Conservation (phyloP, 2,113 vertebrate species). For the Daboia siamensis region DNA sequence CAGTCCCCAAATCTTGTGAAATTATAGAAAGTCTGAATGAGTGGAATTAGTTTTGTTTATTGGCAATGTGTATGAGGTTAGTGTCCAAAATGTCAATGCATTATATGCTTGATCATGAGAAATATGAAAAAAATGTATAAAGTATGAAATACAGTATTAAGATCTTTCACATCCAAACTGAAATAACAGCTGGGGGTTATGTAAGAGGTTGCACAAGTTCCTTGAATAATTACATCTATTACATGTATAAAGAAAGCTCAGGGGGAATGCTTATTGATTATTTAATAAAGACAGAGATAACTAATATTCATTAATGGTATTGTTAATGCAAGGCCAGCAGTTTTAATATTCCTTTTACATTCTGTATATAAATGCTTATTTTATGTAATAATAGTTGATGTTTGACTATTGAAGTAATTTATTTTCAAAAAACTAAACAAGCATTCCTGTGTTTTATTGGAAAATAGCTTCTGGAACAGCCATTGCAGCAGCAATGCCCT, state of each 20-base stretch:
- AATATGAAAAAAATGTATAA: not conserved
- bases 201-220: constrained; percentile 52
- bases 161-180: constrained; percentile 53
- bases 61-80: constrained; percentile 2
- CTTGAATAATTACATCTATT: constrained; percentile 64
- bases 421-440: not conserved
- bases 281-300: constrained; percentile 54
- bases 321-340: constrained; percentile 47
- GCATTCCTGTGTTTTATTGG: not conserved
- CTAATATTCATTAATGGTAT: constrained; percentile 51
- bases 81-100: constrained; percentile 48
- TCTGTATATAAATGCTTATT: constrained; percentile 22
- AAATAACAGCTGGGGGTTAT: constrained; percentile 51
- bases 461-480: not conserved
- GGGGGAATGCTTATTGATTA: constrained; percentile 45
- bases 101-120: constrained; percentile 34
- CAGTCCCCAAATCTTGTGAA: not conserved
- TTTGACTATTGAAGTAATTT: constrained; percentile 17
- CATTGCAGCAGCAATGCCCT: not conserved
- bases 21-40: not conserved
- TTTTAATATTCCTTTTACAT: constrained; percentile 51
- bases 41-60: not conserved
- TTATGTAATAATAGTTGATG: constrained; percentile 50
- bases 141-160: constrained; percentile 42
- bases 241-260: constrained; percentile 55